Conservation (phyloP, 2,797 vertebrate genomes). For the Falco novaeseelandiae region DNA sequence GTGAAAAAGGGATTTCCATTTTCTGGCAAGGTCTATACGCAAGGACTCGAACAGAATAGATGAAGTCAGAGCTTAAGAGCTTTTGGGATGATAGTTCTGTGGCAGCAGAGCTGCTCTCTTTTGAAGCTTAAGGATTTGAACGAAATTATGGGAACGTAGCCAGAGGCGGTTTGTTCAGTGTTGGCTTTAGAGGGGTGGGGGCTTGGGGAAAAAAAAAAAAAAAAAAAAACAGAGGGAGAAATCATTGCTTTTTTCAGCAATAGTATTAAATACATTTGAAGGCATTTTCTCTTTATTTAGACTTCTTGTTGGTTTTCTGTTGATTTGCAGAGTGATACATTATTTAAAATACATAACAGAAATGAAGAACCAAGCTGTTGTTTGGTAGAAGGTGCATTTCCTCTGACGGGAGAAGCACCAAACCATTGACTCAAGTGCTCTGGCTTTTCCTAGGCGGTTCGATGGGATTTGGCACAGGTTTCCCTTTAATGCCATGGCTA, state of each 20-base stretch:
- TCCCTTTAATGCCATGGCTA: not conserved
- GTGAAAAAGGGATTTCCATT: slow-evolving; percentile 28
- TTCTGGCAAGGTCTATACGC: not conserved
- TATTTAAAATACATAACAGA: accelerated
- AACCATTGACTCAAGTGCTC: not conserved
- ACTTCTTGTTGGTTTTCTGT: not conserved
- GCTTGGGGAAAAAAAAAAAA: not conserved
- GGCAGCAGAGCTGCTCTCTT: slow-evolving; percentile 27
- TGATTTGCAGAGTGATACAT: accelerated
- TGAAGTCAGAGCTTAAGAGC: slow-evolving; percentile 62
- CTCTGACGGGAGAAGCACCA: not conserved
- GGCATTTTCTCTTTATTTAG: not conserved
- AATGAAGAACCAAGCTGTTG: accelerated
- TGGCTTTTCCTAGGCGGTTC: not conserved
- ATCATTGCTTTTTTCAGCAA: not conserved
- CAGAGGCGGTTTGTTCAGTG: not conserved
- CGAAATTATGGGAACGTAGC: slow-evolving; percentile 12
- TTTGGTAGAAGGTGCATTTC: not conserved
- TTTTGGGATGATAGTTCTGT: slow-evolving; percentile 47
- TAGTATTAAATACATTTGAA: not conserved
- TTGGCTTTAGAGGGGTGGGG: not conserved
- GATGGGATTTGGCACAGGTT: not conserved
- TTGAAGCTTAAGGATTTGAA: slow-evolving; percentile 64
- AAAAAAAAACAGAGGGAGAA: not conserved
- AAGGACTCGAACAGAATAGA: slow-evolving; percentile 33